Evolutionary conservation across 2,113 vertebrate genomes (phyloP), one percentile per base, ranked within the genome.

Genomic region (Dasyurus viverrinus): DNA sequence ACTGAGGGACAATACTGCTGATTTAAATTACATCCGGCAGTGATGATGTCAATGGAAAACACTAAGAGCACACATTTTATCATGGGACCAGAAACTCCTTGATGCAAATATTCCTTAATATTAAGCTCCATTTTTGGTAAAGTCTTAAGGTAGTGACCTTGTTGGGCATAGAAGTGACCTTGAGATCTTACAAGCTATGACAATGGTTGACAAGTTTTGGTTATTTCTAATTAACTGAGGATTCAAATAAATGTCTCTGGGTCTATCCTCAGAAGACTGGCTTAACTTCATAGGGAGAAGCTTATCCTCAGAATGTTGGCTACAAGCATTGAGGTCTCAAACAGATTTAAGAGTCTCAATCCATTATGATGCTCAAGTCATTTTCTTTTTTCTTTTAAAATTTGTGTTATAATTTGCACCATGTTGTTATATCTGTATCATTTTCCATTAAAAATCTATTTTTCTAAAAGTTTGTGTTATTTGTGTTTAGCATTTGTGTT

Each of bases 81-180:
- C n/a, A 19, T 76, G 54, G 54, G 57, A 68, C 52, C 90, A 94
- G 55, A 55, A 94, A 57, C 52, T 96, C 54, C 23, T 94, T 27
- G 48, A 89, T n/a, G 93, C 50, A 93, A 95, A 91, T 76, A 91
- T 68, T 94, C 57, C 0, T 30, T 95, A 91, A 57, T 16, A 91
- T 93, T 93, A 93, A 92, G 89, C 92, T 53, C 54, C 90, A 97
- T n/a, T 76, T 97, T 93, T 90, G 55, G 52, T 95, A 90, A 76
- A 95, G 97, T 95, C 92, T 11, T 96, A 89, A 47, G 47, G 47
- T 47, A 2, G 47, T 47, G 47, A 14, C 50, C 0, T 76, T 23
- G 19, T 8, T 84, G 68, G n/a, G 19, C 68, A 42, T 42, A 16
- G n/a, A 23, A 19, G 2, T 84, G 36, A 42, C 68, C 68, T 84